Conservation (phyloP, 2,797 vertebrate species). For the Fistularia tabacaria region DNA sequence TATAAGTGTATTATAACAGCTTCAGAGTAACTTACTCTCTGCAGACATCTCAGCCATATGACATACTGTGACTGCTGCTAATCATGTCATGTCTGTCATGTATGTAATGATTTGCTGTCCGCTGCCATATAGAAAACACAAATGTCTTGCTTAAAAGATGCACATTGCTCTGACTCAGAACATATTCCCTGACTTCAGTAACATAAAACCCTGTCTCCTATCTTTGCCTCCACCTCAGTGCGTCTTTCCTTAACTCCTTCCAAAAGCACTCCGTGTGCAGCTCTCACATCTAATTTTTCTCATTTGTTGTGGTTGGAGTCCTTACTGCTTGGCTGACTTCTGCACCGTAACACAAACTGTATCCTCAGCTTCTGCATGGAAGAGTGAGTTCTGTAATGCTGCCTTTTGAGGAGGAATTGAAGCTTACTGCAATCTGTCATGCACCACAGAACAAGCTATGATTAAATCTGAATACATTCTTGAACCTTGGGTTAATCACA, state of each 20-base stretch:
- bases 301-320: slow-evolving; percentile 44
- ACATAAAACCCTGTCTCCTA: not conserved
- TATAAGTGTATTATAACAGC: too few species aligned
- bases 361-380: slow-evolving; percentile 53
- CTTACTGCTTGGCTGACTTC: slow-evolving; percentile 55
- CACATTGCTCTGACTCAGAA: not conserved
- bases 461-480: slow-evolving; percentile 67
- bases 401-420: slow-evolving; percentile 69
- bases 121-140: slow-evolving; percentile 1
- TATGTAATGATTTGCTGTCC: not conserved
- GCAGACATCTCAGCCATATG: too few species aligned
- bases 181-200: slow-evolving; percentile 4
- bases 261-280: slow-evolving; percentile 15
- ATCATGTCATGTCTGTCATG: too few species aligned
- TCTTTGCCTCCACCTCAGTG: slow-evolving; percentile 12
- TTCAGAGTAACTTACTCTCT: too few species aligned
- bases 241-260: slow-evolving; percentile 15
- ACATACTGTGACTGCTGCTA: too few species aligned
- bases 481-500: slow-evolving; percentile 71
- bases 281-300: slow-evolving; percentile 34
- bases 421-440: slow-evolving; percentile 56
- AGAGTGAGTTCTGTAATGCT: slow-evolving; percentile 62
- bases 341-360: slow-evolving; percentile 45
- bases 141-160: not conserved
- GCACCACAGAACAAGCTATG: slow-evolving; percentile 56